phyloP scores from a whole-genome alignment of 2,113 vertebrate species.

The Pelecanus crispus region DNA sequence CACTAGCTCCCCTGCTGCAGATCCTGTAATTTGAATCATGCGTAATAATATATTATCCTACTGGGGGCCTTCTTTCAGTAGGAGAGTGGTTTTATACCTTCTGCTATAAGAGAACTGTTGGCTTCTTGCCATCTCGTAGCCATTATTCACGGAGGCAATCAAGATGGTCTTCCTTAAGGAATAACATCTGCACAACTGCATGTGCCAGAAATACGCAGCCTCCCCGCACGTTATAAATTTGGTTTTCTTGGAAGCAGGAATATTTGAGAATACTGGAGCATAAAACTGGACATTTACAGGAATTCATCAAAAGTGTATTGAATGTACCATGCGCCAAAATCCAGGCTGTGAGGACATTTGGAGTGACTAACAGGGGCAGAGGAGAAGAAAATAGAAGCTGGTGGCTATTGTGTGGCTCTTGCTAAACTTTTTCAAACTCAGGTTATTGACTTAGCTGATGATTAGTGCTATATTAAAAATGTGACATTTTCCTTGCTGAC shows the following conservation, averaged over 20 bases:
- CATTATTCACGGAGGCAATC: constrained; percentile 79
- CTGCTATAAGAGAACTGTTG: constrained; percentile 76
- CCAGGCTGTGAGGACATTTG: neutral
- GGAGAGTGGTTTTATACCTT: constrained; percentile 78
- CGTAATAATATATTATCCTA: constrained; percentile 85
- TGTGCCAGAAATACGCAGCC: constrained; percentile 70
- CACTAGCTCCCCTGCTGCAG: constrained; percentile 78
- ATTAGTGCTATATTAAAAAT: neutral
- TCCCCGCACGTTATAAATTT: constrained; percentile 67
- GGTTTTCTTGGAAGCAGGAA: constrained; percentile 68
- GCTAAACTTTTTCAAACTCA: neutral
- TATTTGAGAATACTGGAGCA: constrained; percentile 57
- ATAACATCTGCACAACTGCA: constrained; percentile 78
- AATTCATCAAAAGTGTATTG: constrained; percentile 42
- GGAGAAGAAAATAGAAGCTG: neutral
- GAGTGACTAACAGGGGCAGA: neutral
- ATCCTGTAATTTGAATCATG: constrained; percentile 85
- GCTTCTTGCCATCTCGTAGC: constrained; percentile 66
- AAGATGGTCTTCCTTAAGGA: constrained; percentile 76
- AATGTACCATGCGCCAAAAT: constrained; percentile 42
- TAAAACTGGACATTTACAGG: constrained; percentile 34
- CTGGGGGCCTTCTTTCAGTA: constrained; percentile 79
- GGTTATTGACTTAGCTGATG: neutral
- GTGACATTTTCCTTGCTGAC: neutral
- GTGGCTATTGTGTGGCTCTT: neutral